Percentiles rank a stretch among this genome's conserved stretches.
Conservation (phyloP, 1,140 invertebrate species). For the Drosophila quadrilineata region DNA sequence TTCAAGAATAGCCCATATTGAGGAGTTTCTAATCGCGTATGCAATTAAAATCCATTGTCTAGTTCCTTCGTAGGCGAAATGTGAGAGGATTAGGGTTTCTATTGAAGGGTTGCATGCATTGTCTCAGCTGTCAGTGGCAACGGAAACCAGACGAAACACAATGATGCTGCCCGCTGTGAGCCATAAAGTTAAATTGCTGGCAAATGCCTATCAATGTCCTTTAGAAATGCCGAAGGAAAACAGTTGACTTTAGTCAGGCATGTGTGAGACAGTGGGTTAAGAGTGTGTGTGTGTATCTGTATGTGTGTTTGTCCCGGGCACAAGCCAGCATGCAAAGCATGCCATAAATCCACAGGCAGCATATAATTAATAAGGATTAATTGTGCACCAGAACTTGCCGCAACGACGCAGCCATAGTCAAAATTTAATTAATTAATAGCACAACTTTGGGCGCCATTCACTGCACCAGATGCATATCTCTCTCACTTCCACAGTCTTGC, state of each 20-base stretch:
- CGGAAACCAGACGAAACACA: neutral
- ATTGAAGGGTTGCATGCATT: constrained; percentile 36
- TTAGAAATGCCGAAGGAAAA: constrained; percentile 8
- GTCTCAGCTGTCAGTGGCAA: constrained; percentile 62
- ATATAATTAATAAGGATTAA: constrained; percentile 78
- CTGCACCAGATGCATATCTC: neutral
- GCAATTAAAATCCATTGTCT: constrained; percentile 54
- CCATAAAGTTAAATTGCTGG: neutral
- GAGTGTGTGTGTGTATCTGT: constrained; percentile 8
- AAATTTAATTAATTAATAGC: constrained; percentile 79
- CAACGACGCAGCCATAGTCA: constrained; percentile 47
- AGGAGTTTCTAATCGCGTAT: constrained; percentile 3
- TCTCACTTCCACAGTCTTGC: too few species aligned
- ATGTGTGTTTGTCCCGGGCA: constrained; percentile 45
- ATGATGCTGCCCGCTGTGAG: constrained; percentile 12
- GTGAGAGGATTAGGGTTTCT: too few species aligned
- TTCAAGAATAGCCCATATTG: constrained; percentile 6
- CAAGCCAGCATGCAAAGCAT: constrained; percentile 73
- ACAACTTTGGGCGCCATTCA: constrained; percentile 57
- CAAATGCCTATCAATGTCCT: constrained; percentile 40
- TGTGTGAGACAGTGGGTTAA: constrained; percentile 10
- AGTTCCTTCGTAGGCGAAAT: too few species aligned
- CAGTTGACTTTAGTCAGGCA: constrained; percentile 52
- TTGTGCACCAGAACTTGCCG: constrained; percentile 68
- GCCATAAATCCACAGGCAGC: constrained; percentile 71